These are phyloP conservation scores for Sycobia sp. DNA, from an alignment of 1,140 invertebrate species.

Conservation along the genomic window DNA sequence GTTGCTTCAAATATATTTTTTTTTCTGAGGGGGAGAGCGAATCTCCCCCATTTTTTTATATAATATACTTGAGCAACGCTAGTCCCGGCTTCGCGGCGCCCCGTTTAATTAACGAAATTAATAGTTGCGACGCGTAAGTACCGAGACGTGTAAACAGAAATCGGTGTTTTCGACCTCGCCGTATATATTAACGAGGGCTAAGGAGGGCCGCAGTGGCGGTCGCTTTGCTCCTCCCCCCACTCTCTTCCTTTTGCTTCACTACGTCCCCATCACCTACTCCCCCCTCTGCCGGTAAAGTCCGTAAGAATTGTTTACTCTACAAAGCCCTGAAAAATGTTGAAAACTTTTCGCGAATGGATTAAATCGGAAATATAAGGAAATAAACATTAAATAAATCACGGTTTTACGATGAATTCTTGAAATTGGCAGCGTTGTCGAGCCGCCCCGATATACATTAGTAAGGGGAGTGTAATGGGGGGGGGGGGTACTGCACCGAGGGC, in stretches of 20 bases:
- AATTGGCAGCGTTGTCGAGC: slow-evolving; percentile 30
- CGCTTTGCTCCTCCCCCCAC: too few relatives aligned
- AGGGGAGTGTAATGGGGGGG: too few relatives aligned
- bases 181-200: too few relatives aligned
- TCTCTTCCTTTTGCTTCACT: too few relatives aligned
- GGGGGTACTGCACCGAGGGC: too few relatives aligned
- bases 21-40: too few relatives aligned
- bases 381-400: slow-evolving; percentile 34
- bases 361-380: slow-evolving; percentile 27
- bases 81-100: neutral
- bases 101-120: slow-evolving; percentile 27
- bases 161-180: neutral
- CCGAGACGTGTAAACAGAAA: neutral
- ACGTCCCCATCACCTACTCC: too few relatives aligned
- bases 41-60: too few relatives aligned
- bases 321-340: slow-evolving; percentile 12
- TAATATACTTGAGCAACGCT: too few relatives aligned
- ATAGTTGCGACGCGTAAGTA: slow-evolving; percentile 13
- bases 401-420: slow-evolving; percentile 35
- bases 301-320: slow-evolving; percentile 24
- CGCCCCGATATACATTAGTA: slow-evolving; percentile 18
- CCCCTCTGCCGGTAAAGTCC: too few relatives aligned
- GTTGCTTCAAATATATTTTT: too few relatives aligned
- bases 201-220: too few relatives aligned
- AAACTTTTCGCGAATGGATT: slow-evolving; percentile 18